A percentile compares a stretch with the other conserved stretches of the same genome.
These are phyloP conservation scores for Halictus ligatus DNA, from an alignment of 2,888 invertebrate genomes.

Conservation along the genomic window DNA sequence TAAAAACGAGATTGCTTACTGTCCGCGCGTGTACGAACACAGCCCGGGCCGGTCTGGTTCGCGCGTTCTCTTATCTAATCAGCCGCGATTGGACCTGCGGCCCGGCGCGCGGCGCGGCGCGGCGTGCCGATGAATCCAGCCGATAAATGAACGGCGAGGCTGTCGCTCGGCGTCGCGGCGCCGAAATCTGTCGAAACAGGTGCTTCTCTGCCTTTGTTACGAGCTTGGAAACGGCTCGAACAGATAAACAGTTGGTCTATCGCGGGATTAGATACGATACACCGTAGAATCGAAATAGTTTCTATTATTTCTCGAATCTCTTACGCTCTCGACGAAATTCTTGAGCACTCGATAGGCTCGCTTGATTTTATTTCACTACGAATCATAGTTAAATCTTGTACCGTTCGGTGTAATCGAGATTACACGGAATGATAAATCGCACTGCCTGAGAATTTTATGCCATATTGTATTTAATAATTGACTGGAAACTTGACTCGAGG, in stretches of 20 bases:
- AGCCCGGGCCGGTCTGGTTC: conserved; percentile 39
- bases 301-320: not conserved
- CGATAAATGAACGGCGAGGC: conserved; percentile 36
- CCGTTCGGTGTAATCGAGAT: too few species aligned
- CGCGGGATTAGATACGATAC: not conserved
- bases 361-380: not conserved
- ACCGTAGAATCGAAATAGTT: not conserved
- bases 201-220: not conserved
- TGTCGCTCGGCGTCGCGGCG: conserved; percentile 30
- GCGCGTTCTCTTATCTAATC: conserved; percentile 54
- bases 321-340: not conserved
- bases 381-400: too few species aligned
- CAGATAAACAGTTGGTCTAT: not conserved
- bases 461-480: too few species aligned
- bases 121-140: conserved; percentile 48
- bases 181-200: conserved; percentile 48
- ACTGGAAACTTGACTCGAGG: too few species aligned
- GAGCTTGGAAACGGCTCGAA: not conserved
- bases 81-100: conserved; percentile 44
- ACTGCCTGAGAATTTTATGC: too few species aligned
- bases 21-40: conserved; percentile 50
- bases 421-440: too few species aligned
- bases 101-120: conserved; percentile 4
- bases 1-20: conserved; percentile 57
- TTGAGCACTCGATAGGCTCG: not conserved